Base-by-base conservation (phyloP, 1,140 invertebrate species). In the Mactra quadrangularis region DNA sequence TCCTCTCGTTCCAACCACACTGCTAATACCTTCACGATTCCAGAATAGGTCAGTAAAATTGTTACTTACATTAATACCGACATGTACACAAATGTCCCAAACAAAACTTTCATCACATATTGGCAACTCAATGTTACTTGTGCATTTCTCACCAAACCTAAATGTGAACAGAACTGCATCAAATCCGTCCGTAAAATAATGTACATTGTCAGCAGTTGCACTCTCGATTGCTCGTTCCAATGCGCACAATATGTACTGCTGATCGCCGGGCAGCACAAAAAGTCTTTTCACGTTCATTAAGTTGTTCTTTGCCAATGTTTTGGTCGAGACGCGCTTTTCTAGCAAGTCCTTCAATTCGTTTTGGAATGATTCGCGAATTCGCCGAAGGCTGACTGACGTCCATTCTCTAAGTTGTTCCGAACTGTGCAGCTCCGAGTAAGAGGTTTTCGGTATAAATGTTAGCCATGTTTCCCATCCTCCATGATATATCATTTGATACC, bases 271-370 rank as follows among this genome's bases (percentile, higher is more conserved):
- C 57, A 60, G 31, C 31, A 60, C 57, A 27, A 60, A 29, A 15
- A 60, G 13, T 60, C 57, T 60, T 2, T 27, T 3, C 25, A 27
- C 31, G 31, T 60, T 25, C 15, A 27, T 60, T 6, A 29, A 27
- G 50, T 53, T 53, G 25, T 53, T 53, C 50, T 53, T 53, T 3
- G 57, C 57, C 31, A 60, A 60, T 60, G 57, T 60, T 25, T 60
- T 27, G 13, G 31, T n/a, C 25, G 57, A n/a, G 31, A 60, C 31
- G 3, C 57, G 22, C 31, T 60, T 60, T 27, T 60, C 31, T 7
- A 60, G 31, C 57, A 60, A 33, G 7, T 64, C 60, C 19, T 60
- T 60, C 31, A 60, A 60, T 27, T 27, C 13, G 25, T 27, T 25
- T 27, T 60, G 57, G 19, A 60, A 60, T n/a, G n/a, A n/a, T n/a